Evolutionary conservation across 37 sponge, comb jelly and placozoan genomes (phyloP), one percentile per base, ranked within the genome.

Genomic region (Eunapius fragilis): DNA sequence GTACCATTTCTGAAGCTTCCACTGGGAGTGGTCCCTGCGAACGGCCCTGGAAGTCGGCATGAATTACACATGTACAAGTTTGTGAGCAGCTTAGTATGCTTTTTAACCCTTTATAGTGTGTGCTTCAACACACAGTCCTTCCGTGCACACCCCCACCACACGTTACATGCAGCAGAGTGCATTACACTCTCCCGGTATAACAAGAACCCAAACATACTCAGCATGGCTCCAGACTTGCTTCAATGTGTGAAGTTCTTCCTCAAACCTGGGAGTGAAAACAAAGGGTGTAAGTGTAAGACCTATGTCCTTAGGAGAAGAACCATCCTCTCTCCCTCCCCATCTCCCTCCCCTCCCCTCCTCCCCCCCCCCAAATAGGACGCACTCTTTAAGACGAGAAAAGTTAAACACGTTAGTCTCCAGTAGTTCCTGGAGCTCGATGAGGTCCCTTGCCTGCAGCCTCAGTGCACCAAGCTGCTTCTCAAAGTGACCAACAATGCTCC

Each of bases 341-440:
- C n/a, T n/a, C n/a, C n/a, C n/a, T n/a, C n/a, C n/a, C n/a, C n/a
- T n/a, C n/a, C n/a, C n/a, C n/a, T n/a, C n/a, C n/a, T n/a, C n/a
- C n/a, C n/a, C n/a, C n/a, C n/a, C n/a, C n/a, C n/a, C n/a, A n/a
- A n/a, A 49, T 33, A 48, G 25, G 25, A 70, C 91, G 83, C 75
- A 96, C 97, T 93, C 88, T 28, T 90, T 85, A 31, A 96, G 77
- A 30, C 79, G 69, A 3, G 89, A 88, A 70, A 97, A 97, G 69
- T 95, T 93, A 75, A 97, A 90, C 31, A 97, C 82, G 35, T 72
- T 78, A 9, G 87, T 88, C 77, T 95, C 96, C 67, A 97, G 90
- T 9, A 97, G 87, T 50, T 97, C 96, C 86, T 97, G 98, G 31
- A 97, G 85, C 48, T 95, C 92, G 37, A 88, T 87, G 58, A 97